These are phyloP conservation scores for Graptemys geographica DNA, from an alignment of 2,797 vertebrate genomes.

Conservation along the genomic window DNA sequence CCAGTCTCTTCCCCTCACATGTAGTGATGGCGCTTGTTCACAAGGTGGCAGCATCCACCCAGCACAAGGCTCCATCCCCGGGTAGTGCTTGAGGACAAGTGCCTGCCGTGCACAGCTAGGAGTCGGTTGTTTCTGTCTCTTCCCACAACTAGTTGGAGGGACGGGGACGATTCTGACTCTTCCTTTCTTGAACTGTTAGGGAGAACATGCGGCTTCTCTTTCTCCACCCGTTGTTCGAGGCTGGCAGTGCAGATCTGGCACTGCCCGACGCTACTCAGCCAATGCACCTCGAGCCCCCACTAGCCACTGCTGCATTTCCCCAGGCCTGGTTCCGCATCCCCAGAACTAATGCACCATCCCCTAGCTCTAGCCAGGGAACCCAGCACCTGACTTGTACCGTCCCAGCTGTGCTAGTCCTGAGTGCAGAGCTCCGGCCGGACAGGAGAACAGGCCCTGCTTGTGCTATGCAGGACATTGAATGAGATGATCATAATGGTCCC, in stretches of 20 bases:
- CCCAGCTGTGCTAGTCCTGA: neutral
- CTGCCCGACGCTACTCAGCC: neutral
- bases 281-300: neutral
- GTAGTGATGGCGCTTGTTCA: neutral
- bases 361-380: neutral
- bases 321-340: neutral
- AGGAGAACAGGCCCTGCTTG: neutral
- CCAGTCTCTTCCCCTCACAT: neutral
- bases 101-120: neutral
- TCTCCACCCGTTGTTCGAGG: neutral
- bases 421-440: neutral
- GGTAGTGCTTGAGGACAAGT: neutral
- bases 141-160: neutral
- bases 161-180: neutral
- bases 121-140: neutral
- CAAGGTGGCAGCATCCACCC: slow-evolving; percentile 68
- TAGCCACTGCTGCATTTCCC: neutral
- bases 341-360: neutral
- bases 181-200: neutral
- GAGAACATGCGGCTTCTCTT: neutral
- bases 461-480: neutral
- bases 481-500: neutral
- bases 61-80: rapidly evolving
- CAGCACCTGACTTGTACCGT: neutral
- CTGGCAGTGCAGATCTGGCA: neutral